Base-by-base conservation (phyloP, 64 coral and sea anemone genomes). In the Pocillopora verrucosa region DNA sequence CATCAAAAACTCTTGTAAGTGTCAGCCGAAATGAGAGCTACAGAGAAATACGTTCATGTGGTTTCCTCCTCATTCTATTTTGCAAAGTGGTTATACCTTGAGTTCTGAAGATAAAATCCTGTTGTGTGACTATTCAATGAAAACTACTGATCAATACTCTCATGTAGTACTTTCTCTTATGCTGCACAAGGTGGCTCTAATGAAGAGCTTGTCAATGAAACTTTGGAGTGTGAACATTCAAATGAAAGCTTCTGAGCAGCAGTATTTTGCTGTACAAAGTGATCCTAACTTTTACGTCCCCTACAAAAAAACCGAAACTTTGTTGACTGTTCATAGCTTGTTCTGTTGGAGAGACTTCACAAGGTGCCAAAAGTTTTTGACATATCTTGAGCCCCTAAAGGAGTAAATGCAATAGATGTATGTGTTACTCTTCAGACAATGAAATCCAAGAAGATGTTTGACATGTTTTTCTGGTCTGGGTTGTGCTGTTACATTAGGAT, bases 401-500 rank as follows among this genome's bases (percentile, higher is more conserved):
- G 41, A 51, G 41, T 7, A 4, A 51, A 51, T 51, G 41, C 41
- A 51, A 51, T 51, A 51, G 7, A 51, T 51, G 41, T 51, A 3
- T 30, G 30, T 35, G 11, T 75, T 36, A 35, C 11, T 16, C 73
- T 30, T 30, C 30, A 30, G 30, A 30, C 30, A 30, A 0, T 72
- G 20, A 24, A 11, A 9, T 11, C 22, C 20, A 70, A 11, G 67
- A 70, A 25, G 22, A 11, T n/a, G 0, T 70, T n/a, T 9, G 20
- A 70, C 22, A n/a, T 3, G 0, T 77, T n/a, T 38, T 36, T 63
- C 19, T 58, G 61, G 63, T 85, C 68, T 20, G 22, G 82, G 82
- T 85, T 85, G 82, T 14, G 16, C 82, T 85, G 82, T 68, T 85
- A 56, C 82, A 85, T 72, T 85, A 56, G 82, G 64, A 72, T 85